Percentiles rank a stretch among this genome's conserved stretches.
Evolutionary conservation across 2,113 vertebrate genomes (phyloP).

Genomic region (Oryctolagus cuniculus): mOryCun1.1 NC_091447.1:58007001-58007500

Average conservation of each 20-base stretch:
- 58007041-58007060: background rate
- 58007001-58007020: background rate
- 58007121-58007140: background rate
- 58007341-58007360: background rate
- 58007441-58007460: background rate
- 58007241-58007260: background rate
- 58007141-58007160: background rate
- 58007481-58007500: background rate
- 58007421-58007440: background rate
- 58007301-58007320: background rate
- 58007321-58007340: background rate
- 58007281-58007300: background rate
- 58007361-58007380: background rate
- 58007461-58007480: background rate
- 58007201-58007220: background rate
- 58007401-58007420: fast-evolving
- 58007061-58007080: background rate
- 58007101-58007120: background rate
- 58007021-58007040: background rate
- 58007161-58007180: background rate
- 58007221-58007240: fast-evolving
- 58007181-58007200: background rate
- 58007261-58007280: background rate
- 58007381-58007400: slow-evolving; percentile 62
- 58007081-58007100: background rate